Evolutionary conservation across 2,888 invertebrate genomes (phyloP).

Genomic region (Lochmaea crataegi): DNA sequence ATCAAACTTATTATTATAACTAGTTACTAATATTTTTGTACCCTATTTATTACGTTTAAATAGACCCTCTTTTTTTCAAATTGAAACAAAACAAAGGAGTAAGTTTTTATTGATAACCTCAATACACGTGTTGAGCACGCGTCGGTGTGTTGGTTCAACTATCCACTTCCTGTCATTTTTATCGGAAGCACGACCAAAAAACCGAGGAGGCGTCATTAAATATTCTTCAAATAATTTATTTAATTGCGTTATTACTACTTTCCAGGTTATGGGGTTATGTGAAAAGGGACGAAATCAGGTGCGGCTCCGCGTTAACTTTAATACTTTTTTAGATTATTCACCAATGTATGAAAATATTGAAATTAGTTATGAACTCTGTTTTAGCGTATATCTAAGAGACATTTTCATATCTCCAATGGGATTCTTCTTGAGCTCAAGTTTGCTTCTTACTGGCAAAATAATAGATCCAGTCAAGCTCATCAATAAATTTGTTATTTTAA

Average conservation of each 20-base stretch:
- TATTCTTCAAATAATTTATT: constrained; percentile 60
- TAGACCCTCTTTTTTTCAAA: not conserved
- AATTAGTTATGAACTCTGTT: too few relatives aligned
- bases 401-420: too few relatives aligned
- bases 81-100: constrained; percentile 9
- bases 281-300: not conserved
- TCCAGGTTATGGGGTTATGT: constrained; percentile 49
- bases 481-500: too few relatives aligned
- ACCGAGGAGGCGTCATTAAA: constrained; percentile 50
- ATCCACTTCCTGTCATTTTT: constrained; percentile 57
- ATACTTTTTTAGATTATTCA: too few relatives aligned
- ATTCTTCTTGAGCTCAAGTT: too few relatives aligned
- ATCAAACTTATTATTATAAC: constrained; percentile 5
- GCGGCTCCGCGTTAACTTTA: not conserved
- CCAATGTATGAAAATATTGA: too few relatives aligned
- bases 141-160: constrained; percentile 57
- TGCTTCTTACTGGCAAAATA: too few relatives aligned
- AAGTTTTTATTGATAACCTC: constrained; percentile 18
- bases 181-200: constrained; percentile 20
- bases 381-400: too few relatives aligned
- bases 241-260: constrained; percentile 57
- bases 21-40: not conserved
- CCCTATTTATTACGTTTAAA: constrained; percentile 4
- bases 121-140: constrained; percentile 57
- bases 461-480: too few relatives aligned